phyloP scores from a whole-genome alignment of 2,888 invertebrate genomes.

The Aquatica leii region DNA sequence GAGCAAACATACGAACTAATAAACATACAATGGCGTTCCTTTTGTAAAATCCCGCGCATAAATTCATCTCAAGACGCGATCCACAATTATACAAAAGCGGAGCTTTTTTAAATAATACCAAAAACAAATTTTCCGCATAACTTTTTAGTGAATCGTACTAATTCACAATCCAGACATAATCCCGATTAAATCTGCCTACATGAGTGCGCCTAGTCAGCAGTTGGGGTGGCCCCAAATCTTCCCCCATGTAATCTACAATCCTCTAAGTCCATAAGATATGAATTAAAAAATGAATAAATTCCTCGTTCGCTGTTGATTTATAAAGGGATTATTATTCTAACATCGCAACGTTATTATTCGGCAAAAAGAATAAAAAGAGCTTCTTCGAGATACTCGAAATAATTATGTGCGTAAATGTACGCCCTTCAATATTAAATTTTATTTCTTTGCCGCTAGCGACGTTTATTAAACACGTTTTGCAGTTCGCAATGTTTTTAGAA shows the following conservation, averaged over 20 bases:
- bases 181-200: conserved; percentile 41
- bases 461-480: too few species aligned
- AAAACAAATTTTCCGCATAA: neutral
- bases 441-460: too few species aligned
- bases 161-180: conserved; percentile 42
- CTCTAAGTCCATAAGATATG: conserved; percentile 15
- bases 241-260: conserved; percentile 24
- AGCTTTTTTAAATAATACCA: neutral
- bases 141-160: conserved; percentile 24
- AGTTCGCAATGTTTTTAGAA: too few species aligned
- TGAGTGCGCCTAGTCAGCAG: conserved; percentile 36
- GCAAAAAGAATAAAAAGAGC: too few species aligned
- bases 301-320: neutral
- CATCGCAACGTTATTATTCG: too few species aligned
- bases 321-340: neutral
- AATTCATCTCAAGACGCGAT: conserved; percentile 31
- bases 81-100: conserved; percentile 13
- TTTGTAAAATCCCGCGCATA: conserved; percentile 33
- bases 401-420: too few species aligned
- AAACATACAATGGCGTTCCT: conserved; percentile 45
- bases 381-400: too few species aligned
- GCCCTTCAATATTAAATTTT: too few species aligned
- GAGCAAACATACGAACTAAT: conserved; percentile 34
- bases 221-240: conserved; percentile 24
- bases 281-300: conserved; percentile 24